These are phyloP conservation scores for Falco columbarius DNA, from an alignment of 2,797 vertebrate species.

Conservation along the genomic window DNA sequence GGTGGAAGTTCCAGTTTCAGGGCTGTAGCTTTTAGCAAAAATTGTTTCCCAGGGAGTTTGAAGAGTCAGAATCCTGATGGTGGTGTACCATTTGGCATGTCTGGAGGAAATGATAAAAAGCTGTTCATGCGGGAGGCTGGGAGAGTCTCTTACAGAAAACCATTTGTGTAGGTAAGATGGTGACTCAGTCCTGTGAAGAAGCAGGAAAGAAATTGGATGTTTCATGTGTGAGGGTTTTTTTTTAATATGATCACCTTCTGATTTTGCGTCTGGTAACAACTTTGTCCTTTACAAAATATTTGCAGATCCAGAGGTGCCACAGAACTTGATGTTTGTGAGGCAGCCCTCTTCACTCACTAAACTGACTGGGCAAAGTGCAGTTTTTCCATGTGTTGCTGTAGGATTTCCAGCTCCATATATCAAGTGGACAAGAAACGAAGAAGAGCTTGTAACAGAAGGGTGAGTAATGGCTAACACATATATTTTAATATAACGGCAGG, in stretches of 20 bases:
- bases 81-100: not conserved
- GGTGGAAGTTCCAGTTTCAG: not conserved
- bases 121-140: not conserved
- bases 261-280: not conserved
- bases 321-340: conserved; percentile 82
- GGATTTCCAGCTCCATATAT: conserved; percentile 82
- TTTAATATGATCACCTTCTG: rapidly evolving
- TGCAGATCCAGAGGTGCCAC: conserved; percentile 82
- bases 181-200: not conserved
- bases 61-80: not conserved
- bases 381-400: conserved; percentile 85
- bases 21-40: not conserved
- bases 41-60: not conserved
- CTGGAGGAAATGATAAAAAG: not conserved
- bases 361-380: conserved; percentile 77
- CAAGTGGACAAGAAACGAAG: conserved; percentile 85
- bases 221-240: not conserved
- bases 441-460: conserved; percentile 71
- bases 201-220: not conserved
- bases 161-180: rapidly evolving
- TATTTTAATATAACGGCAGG: not conserved
- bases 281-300: not conserved
- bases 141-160: not conserved
- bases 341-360: conserved; percentile 79
- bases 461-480: conserved; percentile 1